Evolutionary conservation across 2,888 invertebrate genomes (phyloP).

Genomic region (Cephus sareptanus): DNA sequence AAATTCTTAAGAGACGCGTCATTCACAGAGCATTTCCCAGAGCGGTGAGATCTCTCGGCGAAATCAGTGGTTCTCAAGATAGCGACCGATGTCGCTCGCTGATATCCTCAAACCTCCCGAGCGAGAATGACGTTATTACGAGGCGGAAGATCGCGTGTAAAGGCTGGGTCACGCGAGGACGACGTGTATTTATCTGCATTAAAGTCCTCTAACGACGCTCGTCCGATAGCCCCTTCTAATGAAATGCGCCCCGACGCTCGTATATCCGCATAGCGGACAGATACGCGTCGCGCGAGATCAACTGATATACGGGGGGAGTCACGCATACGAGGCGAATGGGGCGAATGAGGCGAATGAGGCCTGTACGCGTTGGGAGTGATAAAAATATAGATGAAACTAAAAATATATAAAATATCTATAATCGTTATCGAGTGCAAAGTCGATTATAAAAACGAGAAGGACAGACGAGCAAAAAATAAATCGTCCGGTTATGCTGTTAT

Average conservation of each 20-base stretch:
- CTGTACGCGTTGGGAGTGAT: neutral
- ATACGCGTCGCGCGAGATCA: neutral
- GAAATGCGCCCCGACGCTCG: conserved; percentile 13
- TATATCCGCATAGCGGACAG: conserved; percentile 18
- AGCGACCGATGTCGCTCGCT: neutral
- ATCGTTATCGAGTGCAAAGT: neutral
- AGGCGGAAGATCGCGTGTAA: neutral
- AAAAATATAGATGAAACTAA: neutral
- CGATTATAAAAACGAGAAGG: too few relatives aligned
- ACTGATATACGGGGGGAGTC: conserved; percentile 1
- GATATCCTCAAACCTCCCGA: neutral
- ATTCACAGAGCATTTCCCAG: neutral
- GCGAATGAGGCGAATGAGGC: neutral
- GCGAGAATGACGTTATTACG: neutral
- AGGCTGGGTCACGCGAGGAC: conserved; percentile 9
- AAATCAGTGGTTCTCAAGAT: neutral
- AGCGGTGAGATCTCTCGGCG: neutral
- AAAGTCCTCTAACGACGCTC: conserved; percentile 13
- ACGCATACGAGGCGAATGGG: neutral
- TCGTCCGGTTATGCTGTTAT: neutral
- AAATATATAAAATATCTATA: neutral
- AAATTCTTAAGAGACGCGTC: neutral
- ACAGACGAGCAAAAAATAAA: neutral
- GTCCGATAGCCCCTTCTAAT: conserved; percentile 13
- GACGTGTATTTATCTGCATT: conserved; percentile 10